Base-by-base conservation (phyloP, 2,888 invertebrate genomes). In the Abrostola triplasia region DNA sequence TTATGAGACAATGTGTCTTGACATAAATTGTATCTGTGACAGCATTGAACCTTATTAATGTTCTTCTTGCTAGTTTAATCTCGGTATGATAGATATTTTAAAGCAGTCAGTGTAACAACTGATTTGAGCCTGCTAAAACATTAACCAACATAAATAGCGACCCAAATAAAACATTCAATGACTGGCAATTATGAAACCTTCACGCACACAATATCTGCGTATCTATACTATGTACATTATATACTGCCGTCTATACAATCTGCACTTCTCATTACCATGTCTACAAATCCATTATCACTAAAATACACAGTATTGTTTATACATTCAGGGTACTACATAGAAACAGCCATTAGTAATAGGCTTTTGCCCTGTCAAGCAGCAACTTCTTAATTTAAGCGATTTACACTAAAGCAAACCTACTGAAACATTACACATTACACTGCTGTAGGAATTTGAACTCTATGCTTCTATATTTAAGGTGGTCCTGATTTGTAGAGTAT, bases 311-410 rank as follows among this genome's bases (percentile, higher is more conserved):
- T 50, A 68, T 71, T 72, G 67, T 77, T 70, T 68, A 69, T 67
- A 59, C 38, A 64, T 70, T 50, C 69, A 59, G 35, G 48, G 36
- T 64, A 63, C 61, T 70, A 73, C 66, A 73, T 70, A 77, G 53
- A 74, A 78, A 73, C 73, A 73, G 72, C 59, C 75, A 63, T 65
- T 52, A 56, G 51, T 63, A 65, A 58, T 70, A 70, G 70, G 67
- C 64, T 57, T 71, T 57, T 55, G 70, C 65, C 64, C 64, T 60
- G 59, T 75, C 71, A 70, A 65, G 51, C 55, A 51, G 61, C 60
- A 73, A 79, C 79, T 79, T 81, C 80, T 78, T 82, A 77, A 83
- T 83, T 83, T 79, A 73, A 75, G 54, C 77, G 73, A 77, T 79
- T 80, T 79, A 76, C 73, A 67, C 60, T 58, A 51, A 42, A 58